These are phyloP conservation scores for Tanypteryx hageni DNA, from an alignment of 2,888 invertebrate genomes.

Conservation along the genomic window DNA sequence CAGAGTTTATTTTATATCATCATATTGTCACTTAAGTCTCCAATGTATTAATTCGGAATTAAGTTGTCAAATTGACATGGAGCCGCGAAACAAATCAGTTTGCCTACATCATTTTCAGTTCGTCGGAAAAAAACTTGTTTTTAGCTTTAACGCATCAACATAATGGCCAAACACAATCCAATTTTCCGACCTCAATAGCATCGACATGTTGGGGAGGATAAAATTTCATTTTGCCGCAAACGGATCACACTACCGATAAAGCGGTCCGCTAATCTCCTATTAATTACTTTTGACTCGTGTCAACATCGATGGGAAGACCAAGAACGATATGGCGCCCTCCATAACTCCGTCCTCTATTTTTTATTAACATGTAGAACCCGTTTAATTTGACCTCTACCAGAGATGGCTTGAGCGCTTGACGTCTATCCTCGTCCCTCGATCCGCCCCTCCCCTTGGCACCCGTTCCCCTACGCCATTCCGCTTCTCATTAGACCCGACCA, in stretches of 20 bases:
- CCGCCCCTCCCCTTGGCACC: neutral
- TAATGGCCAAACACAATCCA: conserved; percentile 12
- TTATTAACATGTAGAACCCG: conserved; percentile 9
- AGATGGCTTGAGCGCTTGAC: conserved; percentile 9
- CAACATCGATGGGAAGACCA: conserved; percentile 35
- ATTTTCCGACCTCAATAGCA: conserved; percentile 25
- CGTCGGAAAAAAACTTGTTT: neutral
- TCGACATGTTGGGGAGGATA: conserved; percentile 16
- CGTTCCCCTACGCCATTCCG: too few relatives aligned
- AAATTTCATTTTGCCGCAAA: conserved; percentile 11
- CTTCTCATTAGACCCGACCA: neutral
- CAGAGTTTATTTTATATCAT: too few relatives aligned
- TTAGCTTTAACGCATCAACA: neutral
- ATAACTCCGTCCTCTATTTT: neutral
- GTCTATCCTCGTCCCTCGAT: conserved; percentile 21
- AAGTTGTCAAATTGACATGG: neutral
- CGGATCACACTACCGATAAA: conserved; percentile 20
- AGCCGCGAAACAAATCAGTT: neutral
- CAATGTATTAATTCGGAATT: neutral
- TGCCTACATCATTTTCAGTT: neutral
- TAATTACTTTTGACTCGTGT: conserved; percentile 55
- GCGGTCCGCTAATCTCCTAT: conserved; percentile 48
- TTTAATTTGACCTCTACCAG: conserved; percentile 21
- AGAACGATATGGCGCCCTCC: conserved; percentile 32
- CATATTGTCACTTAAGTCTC: too few relatives aligned